Conservation (phyloP, 2,797 vertebrate species). For the Melanotaenia maccullochi region DNA sequence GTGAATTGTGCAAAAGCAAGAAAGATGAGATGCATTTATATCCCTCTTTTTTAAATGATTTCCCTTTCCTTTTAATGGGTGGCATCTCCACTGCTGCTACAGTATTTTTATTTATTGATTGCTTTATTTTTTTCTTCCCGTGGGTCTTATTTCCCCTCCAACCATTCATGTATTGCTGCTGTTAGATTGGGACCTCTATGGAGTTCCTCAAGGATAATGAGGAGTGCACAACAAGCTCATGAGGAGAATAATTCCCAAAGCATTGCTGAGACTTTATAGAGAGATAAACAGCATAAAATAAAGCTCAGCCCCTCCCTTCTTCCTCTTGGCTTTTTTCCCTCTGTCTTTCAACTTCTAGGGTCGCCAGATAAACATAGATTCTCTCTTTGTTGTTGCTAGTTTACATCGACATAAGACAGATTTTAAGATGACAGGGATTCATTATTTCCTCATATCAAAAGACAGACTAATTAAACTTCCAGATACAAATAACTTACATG, state of each 20-base stretch:
- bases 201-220: conserved; percentile 61
- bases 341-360: conserved; percentile 23
- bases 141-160: conserved; percentile 22
- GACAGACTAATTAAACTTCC: conserved; percentile 51
- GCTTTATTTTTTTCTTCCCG: conserved; percentile 33
- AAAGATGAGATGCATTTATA: conserved; percentile 23
- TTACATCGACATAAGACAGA: conserved; percentile 47
- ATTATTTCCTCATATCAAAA: conserved; percentile 28
- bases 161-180: conserved; percentile 8
- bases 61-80: conserved; percentile 21
- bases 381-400: conserved; percentile 32
- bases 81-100: background rate
- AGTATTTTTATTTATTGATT: conserved; percentile 9
- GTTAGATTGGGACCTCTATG: conserved; percentile 26
- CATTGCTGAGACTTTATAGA: conserved; percentile 27
- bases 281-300: conserved; percentile 48
- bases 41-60: conserved; percentile 11
- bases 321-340: conserved; percentile 19
- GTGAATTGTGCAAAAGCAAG: conserved; percentile 21
- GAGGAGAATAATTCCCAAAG: conserved; percentile 43
- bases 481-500: conserved; percentile 30
- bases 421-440: conserved; percentile 51
- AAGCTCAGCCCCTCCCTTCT: conserved; percentile 30
- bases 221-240: conserved; percentile 49
- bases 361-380: conserved; percentile 27